These are phyloP conservation scores for Meteorus sp. DNA, from an alignment of 1,140 invertebrate genomes.

Conservation along the genomic window DNA sequence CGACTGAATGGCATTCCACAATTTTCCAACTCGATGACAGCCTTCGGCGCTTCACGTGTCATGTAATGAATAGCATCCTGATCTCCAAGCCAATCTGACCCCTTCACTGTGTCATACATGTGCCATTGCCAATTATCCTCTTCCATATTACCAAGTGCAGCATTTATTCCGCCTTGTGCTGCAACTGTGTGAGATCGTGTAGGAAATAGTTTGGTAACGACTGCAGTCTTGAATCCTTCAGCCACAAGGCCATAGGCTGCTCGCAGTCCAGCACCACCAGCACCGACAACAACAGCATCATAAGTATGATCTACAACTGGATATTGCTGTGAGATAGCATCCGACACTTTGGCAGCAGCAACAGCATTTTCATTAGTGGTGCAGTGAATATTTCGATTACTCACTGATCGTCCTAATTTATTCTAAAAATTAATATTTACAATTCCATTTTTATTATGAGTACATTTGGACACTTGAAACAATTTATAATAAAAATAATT, in stretches of 20 bases:
- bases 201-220: slow-evolving; percentile 97
- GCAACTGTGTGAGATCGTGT: slow-evolving; percentile 97
- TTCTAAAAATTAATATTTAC: slow-evolving; percentile 43
- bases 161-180: slow-evolving; percentile 98
- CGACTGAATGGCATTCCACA: slow-evolving; percentile 98
- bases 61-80: slow-evolving; percentile 99
- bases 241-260: slow-evolving; percentile 95
- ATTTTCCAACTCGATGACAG: slow-evolving; percentile 97
- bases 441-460: neutral
- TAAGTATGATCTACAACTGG: slow-evolving; percentile 93
- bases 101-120: slow-evolving; percentile 98
- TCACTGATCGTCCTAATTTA: slow-evolving; percentile 45
- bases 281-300: slow-evolving; percentile 97
- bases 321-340: slow-evolving; percentile 63
- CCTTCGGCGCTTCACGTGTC: slow-evolving; percentile 94
- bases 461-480: neutral
- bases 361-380: slow-evolving; percentile 46
- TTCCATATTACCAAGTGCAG: slow-evolving; percentile 79
- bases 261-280: slow-evolving; percentile 93
- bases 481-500: neutral
- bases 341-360: slow-evolving; percentile 47
- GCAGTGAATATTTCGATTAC: slow-evolving; percentile 47
- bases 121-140: slow-evolving; percentile 97
- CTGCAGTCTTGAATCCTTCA: slow-evolving; percentile 97
- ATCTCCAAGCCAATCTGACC: slow-evolving; percentile 98